Base-by-base conservation (phyloP, 1,140 invertebrate genomes). In the Drosophila pseudoobscura region DNA sequence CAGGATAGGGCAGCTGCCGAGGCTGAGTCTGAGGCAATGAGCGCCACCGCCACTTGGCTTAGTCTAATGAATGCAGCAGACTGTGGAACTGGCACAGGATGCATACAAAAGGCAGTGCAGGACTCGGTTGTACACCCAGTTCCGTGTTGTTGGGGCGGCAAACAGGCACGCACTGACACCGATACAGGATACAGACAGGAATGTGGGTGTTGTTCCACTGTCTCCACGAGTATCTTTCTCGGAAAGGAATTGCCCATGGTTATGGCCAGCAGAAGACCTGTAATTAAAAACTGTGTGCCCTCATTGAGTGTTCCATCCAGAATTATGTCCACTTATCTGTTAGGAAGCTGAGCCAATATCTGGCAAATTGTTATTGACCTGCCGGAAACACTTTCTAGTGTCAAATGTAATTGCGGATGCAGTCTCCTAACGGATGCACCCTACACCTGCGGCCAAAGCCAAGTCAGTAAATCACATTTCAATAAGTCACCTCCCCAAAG, bases 21-120 rank as follows among this genome's bases (percentile, higher is more conserved):
- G 29, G 7, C 29, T 8, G 29, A 7, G 29, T 31, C 29, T 31
- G 29, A 29, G 29, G 29, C 29, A 29, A 8, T 2, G 29, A 31
- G 31, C 8, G 1, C 29, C 24, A 26, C 7, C 7, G 31, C 8
- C 31, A 88, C 83, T 78, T 87, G 82, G 83, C 83, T 77, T 65
- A 66, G 75, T 78, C 70, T 82, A 83, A 88, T 88, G 82, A 87
- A 87, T 83, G 84, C 83, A 88, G 75, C 68, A 88, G 83, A 83
- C 83, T 88, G 78, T 88, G 83, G 53, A 83, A 83, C 70, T 83
- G 71, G 83, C 73, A 80, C 75, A 87, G 78, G 55, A 69, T 62
- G 78, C 78, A 70, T 41, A 87, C 78, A 87, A 87, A 87, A 78
- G 78, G 58, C 46, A 29, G 50, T 43, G 59, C 45, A 61, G 45